Evolutionary conservation across 2,113 vertebrate genomes (phyloP), one percentile per base, ranked within the genome.

Genomic region (Callipepla squamata): DNA sequence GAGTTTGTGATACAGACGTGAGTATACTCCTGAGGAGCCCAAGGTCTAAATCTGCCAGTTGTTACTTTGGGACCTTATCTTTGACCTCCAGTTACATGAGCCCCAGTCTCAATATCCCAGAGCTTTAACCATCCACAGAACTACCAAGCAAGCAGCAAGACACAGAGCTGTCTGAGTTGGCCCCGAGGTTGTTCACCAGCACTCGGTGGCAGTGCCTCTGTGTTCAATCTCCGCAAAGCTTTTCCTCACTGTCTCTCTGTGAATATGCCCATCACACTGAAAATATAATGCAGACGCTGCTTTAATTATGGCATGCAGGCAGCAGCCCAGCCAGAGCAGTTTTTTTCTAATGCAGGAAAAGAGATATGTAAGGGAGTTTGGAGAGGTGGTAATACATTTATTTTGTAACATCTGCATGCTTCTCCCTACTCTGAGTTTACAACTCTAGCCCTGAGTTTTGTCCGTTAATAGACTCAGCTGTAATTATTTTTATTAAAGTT

Each of bases 401-500:
- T 91, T 88, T 90, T 86, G 42, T 44, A 84, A 44, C 13, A 17
- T 86, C 80, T 95, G 55, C 67, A 38, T 57, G 21, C 9, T 93
- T 17, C 38, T 90, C 77, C 66, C 66, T 87, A 2, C 65, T 61
- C 15, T 67, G 36, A 81, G 53, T 91, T 92, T 92, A 63, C 87
- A 23, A 65, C 34, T 89, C 19, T 75, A 75, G 51, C 30, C 61
- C 81, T 87, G 79, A 72, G 34, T 95, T 94, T n/a, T 72, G 42
- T 72, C 63, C 80, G 20, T 85, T 82, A 38, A 67, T 67, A 68
- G 66, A 66, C 36, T 85, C 28, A 28, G 32, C 57, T 75, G 36
- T 84, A 88, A 92, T 92, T 96, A 92, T 86, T 96, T 91, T 63
- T 85, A 89, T 85, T 82, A 77, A 87, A 79, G 70, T 80, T 93